Evolutionary conservation across 2,113 vertebrate genomes (phyloP), one percentile per base, ranked within the genome.

Genomic region (Atractosteus spatula): DNA sequence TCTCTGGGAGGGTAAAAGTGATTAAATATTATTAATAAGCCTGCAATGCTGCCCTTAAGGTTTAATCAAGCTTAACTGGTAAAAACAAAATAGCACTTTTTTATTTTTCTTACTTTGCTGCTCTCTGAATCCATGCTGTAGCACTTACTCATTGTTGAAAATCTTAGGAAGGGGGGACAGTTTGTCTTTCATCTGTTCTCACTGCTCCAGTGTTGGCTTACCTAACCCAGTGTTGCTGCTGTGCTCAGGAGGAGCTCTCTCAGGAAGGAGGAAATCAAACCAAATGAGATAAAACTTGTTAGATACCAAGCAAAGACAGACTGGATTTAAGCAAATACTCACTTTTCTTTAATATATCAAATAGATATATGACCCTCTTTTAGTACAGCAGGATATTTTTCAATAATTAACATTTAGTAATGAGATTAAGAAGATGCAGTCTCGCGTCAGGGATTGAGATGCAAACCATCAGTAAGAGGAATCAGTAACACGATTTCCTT

Each of bases 11-110:
- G 88, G 89, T 88, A 90, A 89, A 88, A 86, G 87, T 91, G 86
- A 89, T 86, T 91, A 87, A 89, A 87, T 84, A 89, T 89, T 86
- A 89, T 84, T 88, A 88, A 91, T 89, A 87, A 87, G 84, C 86
- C 85, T 79, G 84, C 83, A 88, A 88, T 86, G 87, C 84, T 86
- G 83, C 76, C 83, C 89, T 82, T 73, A 74, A 76, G 88, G 84
- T 88, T 88, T 82, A 79, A 83, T 87, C 89, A 89, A 84, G 89
- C 88, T 89, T 87, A 83, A 86, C 81, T 86, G 83, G 83, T 85
- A 80, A 87, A 87, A 83, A 89, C 84, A 84, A 86, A 87, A 85
- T 87, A 84, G 78, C 80, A 84, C 86, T 87, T 83, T 86, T 87
- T 85, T 88, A 87, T 51, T 51, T 51, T 51, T 51, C 47, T 51